phyloP scores from a whole-genome alignment of 2,113 vertebrate genomes.

The Rhodinocichla rosea region DNA sequence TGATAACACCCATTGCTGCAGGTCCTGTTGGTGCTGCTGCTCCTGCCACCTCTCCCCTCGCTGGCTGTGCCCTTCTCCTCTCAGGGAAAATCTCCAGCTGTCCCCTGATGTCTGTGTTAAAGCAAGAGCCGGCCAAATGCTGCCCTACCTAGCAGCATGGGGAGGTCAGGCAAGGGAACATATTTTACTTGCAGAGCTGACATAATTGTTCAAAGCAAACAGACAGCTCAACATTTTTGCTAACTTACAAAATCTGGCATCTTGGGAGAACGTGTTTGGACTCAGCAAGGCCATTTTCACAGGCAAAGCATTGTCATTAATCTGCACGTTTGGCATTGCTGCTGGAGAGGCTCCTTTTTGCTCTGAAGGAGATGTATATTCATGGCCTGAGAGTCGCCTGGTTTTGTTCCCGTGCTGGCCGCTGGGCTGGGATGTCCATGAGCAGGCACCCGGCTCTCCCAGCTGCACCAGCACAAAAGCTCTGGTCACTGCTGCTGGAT shows the following conservation, averaged over 20 bases:
- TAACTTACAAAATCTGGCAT: slow-evolving; percentile 52
- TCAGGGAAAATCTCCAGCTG: slow-evolving; percentile 1
- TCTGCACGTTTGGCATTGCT: slow-evolving; percentile 15
- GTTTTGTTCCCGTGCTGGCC: not conserved
- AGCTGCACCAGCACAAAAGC: slow-evolving; percentile 38
- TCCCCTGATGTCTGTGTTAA: not conserved
- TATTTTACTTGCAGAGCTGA: slow-evolving; percentile 38
- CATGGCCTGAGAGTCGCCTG: slow-evolving; percentile 5
- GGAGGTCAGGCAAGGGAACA: not conserved
- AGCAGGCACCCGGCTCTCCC: not conserved
- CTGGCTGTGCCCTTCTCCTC: not conserved
- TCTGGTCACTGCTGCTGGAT: slow-evolving; percentile 5
- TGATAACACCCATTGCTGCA: not conserved
- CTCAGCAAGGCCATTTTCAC: slow-evolving; percentile 31
- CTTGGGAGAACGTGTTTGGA: slow-evolving; percentile 17
- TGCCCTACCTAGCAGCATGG: not conserved
- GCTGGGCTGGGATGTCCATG: not conserved
- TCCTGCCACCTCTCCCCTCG: not conserved
- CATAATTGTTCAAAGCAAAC: slow-evolving; percentile 49
- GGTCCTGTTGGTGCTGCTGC: accelerated
- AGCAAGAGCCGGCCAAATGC: not conserved
- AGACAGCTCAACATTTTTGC: slow-evolving; percentile 55
- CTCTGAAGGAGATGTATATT: slow-evolving; percentile 23
- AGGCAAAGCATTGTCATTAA: slow-evolving; percentile 23
- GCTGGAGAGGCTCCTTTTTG: slow-evolving; percentile 25